Conservation (phyloP, 2,888 invertebrate genomes). For the Deroplatys truncata region DNA sequence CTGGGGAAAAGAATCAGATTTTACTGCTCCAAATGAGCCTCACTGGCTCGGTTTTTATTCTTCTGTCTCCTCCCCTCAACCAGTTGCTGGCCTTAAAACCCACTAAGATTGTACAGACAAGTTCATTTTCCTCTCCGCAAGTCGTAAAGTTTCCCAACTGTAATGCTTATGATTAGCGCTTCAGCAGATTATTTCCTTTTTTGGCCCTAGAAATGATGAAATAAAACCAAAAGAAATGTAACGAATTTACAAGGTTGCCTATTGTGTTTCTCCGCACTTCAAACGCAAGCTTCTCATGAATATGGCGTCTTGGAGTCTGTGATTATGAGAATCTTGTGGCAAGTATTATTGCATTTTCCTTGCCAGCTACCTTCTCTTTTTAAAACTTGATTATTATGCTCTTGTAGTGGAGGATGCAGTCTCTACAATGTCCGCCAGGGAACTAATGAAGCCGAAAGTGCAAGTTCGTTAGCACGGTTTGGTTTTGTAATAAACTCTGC, state of each 20-base stretch:
- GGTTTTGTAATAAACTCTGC: background rate
- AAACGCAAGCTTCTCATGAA: background rate
- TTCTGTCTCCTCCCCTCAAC: background rate
- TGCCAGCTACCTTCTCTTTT: background rate
- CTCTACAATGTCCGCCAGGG: background rate
- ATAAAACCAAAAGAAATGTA: background rate
- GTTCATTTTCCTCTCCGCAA: background rate
- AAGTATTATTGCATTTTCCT: background rate
- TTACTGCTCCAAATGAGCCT: background rate
- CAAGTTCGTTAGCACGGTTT: background rate
- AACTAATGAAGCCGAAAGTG: background rate
- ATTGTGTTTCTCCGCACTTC: background rate
- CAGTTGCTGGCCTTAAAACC: background rate
- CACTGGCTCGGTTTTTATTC: background rate
- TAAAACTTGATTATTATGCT: background rate
- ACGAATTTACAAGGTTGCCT: background rate
- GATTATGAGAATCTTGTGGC: background rate
- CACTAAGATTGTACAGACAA: background rate
- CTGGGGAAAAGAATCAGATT: background rate
- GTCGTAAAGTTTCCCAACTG: background rate
- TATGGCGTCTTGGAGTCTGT: background rate
- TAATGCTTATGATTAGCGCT: background rate
- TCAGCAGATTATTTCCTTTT: background rate
- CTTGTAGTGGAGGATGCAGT: background rate
- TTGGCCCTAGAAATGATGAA: background rate